A percentile compares a stretch with the other conserved stretches of the same genome.
Conservation (phyloP, 92 coral and sea anemone species). For the Pocillopora grandis region DNA sequence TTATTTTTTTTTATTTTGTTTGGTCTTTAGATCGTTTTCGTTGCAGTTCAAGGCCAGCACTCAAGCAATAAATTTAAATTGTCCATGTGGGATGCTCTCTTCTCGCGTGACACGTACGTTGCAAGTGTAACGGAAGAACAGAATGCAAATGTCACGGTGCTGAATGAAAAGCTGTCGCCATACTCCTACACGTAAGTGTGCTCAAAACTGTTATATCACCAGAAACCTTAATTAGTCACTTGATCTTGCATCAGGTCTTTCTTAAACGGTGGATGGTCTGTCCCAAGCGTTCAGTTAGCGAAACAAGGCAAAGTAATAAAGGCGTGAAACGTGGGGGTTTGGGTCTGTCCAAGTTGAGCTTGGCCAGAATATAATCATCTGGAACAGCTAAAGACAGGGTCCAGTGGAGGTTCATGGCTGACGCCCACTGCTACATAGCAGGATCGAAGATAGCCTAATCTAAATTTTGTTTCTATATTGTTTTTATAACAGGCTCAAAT, state of each 20-base stretch:
- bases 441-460: too few species aligned
- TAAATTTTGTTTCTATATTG: neutral
- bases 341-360: too few species aligned
- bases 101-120: slow-evolving; percentile 50
- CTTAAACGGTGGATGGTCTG: too few species aligned
- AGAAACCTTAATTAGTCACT: neutral
- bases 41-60: slow-evolving; percentile 93
- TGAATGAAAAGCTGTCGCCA: neutral
- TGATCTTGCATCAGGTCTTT: too few species aligned
- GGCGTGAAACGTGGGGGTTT: too few species aligned
- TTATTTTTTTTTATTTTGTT: neutral
- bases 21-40: slow-evolving; percentile 72
- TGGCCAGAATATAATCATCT: too few species aligned
- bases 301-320: too few species aligned
- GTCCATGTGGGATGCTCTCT: slow-evolving; percentile 94
- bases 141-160: slow-evolving; percentile 10
- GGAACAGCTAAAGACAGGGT: too few species aligned
- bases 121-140: slow-evolving; percentile 55
- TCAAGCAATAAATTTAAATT: slow-evolving; percentile 70
- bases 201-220: neutral
- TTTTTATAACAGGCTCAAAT: slow-evolving; percentile 55
- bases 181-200: slow-evolving; percentile 39
- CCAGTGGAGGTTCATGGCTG: too few species aligned
- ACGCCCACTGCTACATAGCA: too few species aligned
- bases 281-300: too few species aligned